Evolutionary conservation across 2,113 vertebrate genomes (phyloP).

Genomic region (Phaethornis superciliosus): DNA sequence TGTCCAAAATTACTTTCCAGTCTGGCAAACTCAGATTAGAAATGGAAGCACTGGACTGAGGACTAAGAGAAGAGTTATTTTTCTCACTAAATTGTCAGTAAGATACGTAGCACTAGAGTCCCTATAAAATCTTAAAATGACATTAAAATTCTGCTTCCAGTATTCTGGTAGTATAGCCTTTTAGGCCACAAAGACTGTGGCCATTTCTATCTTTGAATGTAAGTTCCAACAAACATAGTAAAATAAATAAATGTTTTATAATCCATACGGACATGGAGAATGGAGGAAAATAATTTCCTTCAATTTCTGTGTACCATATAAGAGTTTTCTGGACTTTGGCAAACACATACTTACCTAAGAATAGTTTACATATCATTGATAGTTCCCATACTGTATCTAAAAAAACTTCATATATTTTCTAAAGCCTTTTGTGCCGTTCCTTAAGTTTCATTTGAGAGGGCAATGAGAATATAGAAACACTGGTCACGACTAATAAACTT

Average conservation of each 20-base stretch:
- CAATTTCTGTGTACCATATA: background rate
- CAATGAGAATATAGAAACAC: slow-evolving; percentile 22
- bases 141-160: background rate
- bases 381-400: background rate
- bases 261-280: background rate
- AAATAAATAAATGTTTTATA: background rate
- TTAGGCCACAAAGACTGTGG: background rate
- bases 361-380: background rate
- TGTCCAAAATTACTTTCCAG: background rate
- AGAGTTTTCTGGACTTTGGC: background rate
- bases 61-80: background rate
- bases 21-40: background rate
- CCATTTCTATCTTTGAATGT: background rate
- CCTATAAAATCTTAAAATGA: background rate
- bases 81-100: background rate
- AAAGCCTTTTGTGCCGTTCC: background rate
- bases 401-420: background rate
- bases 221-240: background rate
- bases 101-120: background rate
- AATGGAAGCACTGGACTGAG: background rate
- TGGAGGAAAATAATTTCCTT: background rate
- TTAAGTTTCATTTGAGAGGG: background rate
- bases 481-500: slow-evolving; percentile 24
- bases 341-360: background rate
- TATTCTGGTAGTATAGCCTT: background rate